These are phyloP conservation scores for Steromphala cineraria DNA, from an alignment of 2,888 invertebrate genomes.

Conservation along the genomic window DNA sequence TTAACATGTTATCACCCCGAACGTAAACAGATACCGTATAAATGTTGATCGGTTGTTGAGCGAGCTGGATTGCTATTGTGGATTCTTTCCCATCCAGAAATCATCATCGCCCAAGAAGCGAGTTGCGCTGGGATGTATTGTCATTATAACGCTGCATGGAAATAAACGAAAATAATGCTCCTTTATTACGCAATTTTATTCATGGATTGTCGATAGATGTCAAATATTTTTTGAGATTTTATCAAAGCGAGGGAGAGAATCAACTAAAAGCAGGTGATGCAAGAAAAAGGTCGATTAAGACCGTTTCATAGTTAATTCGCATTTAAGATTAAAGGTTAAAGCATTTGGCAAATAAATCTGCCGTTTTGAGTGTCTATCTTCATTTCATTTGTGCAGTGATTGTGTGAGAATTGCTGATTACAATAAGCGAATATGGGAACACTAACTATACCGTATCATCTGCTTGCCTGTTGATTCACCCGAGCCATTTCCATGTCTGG, in stretches of 20 bases:
- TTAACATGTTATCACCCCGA: conserved; percentile 4
- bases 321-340: not conserved
- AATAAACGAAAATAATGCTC: not conserved
- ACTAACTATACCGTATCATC: not conserved
- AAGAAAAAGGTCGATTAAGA: not conserved
- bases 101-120: not conserved
- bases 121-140: not conserved
- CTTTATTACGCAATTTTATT: not conserved
- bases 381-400: not conserved
- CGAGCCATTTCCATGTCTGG: no score
- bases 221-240: not conserved
- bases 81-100: not conserved
- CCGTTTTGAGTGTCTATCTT: not conserved
- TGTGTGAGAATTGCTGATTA: not conserved
- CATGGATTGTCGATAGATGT: not conserved
- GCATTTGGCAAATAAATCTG: not conserved
- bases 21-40: conserved; percentile 23
- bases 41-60: conserved; percentile 16
- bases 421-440: not conserved
- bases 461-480: not conserved
- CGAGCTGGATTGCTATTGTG: not conserved
- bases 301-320: not conserved
- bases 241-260: not conserved
- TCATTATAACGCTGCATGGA: not conserved
- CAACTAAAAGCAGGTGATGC: not conserved